phyloP scores from a whole-genome alignment of 1,140 invertebrate species.

The Zaprionus gabonicus region DNA sequence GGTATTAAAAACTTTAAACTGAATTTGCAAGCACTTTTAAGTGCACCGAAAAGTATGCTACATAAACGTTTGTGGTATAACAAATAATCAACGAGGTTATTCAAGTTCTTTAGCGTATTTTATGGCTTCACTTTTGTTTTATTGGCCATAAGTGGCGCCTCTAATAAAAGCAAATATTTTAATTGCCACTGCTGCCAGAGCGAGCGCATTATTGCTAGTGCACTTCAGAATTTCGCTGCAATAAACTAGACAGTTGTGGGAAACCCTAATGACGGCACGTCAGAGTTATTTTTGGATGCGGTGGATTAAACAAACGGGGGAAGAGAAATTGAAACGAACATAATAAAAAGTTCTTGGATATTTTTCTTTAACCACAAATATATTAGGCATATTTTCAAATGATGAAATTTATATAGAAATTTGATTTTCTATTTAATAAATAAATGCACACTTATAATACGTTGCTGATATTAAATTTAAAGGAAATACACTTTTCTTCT shows the following conservation, averaged over 20 bases:
- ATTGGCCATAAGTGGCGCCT: background rate
- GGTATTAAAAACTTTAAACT: background rate
- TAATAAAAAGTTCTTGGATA: no score
- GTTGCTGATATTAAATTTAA: background rate
- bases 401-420: no score
- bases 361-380: no score
- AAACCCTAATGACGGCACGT: constrained; percentile 2
- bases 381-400: no score
- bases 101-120: background rate
- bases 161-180: constrained; percentile 1
- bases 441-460: background rate
- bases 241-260: background rate
- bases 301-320: background rate
- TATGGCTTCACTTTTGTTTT: background rate
- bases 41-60: background rate
- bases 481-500: background rate
- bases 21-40: background rate
- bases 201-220: background rate
- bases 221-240: background rate
- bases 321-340: background rate
- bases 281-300: background rate
- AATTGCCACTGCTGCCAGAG: background rate
- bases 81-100: background rate
- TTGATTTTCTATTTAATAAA: background rate
- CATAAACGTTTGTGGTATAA: background rate